These are phyloP conservation scores for Drosophila bocqueti DNA, from an alignment of 1,140 invertebrate genomes.

Conservation along the genomic window DNA sequence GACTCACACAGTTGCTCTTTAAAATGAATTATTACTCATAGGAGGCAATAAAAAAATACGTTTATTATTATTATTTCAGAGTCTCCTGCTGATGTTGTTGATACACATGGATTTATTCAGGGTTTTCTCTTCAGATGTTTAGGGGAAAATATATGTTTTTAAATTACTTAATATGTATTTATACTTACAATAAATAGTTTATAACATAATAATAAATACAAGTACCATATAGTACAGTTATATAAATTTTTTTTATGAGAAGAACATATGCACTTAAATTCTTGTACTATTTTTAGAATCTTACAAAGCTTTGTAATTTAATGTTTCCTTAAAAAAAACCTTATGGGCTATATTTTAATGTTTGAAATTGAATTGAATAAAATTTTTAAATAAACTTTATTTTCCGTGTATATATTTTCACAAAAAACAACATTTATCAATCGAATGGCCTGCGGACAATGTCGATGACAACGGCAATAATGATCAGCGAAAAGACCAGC, in stretches of 20 bases:
- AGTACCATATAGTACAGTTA: too few species aligned
- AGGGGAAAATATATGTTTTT: background rate
- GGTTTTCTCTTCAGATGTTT: background rate
- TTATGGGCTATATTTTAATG: fast-evolving
- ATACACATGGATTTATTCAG: constrained; percentile 10
- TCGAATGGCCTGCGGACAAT: constrained; percentile 46
- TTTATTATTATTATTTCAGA: constrained; percentile 15
- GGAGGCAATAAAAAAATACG: background rate
- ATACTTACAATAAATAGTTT: too few species aligned
- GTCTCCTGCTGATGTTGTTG: constrained; percentile 27
- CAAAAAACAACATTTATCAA: constrained; percentile 63
- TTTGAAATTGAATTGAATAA: background rate
- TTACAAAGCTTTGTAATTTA: background rate
- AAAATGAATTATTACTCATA: constrained; percentile 27
- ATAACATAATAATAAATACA: too few species aligned
- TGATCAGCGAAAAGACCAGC: constrained; percentile 30
- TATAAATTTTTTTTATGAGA: too few species aligned
- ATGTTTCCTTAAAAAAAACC: background rate
- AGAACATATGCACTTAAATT: background rate
- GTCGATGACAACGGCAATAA: constrained; percentile 63
- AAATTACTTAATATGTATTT: background rate
- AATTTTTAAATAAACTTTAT: background rate
- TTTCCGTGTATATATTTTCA: background rate
- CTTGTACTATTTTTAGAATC: background rate
- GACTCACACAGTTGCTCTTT: constrained; percentile 21